These are phyloP conservation scores for Drosophila cardini DNA, from an alignment of 1,140 invertebrate genomes.

Conservation along the genomic window DNA sequence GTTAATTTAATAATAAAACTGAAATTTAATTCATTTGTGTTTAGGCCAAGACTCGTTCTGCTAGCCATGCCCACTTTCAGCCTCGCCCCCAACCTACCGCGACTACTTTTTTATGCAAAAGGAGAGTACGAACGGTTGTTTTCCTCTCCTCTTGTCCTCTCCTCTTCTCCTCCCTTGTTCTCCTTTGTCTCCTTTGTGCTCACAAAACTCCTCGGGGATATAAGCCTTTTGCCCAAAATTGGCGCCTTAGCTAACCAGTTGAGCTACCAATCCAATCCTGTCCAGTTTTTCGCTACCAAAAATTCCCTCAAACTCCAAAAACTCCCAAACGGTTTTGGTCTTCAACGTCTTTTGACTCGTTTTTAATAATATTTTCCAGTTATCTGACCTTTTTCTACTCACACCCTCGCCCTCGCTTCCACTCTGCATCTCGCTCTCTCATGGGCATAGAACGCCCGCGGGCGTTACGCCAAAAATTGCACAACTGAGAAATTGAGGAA, in stretches of 20 bases:
- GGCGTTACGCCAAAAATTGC: conserved; percentile 42
- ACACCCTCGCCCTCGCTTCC: background rate
- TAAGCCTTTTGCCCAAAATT: conserved; percentile 45
- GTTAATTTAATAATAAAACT: conserved; percentile 84
- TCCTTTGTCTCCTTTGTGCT: conserved; percentile 2
- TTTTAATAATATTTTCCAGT: conserved; percentile 83
- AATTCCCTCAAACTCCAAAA: background rate
- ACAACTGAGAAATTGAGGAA: background rate
- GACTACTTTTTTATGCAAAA: conserved; percentile 35
- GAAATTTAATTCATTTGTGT: conserved; percentile 84
- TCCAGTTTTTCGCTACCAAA: background rate
- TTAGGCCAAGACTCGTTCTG: conserved; percentile 64
- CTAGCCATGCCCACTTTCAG: background rate
- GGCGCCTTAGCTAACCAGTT: conserved; percentile 35
- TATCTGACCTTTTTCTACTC: conserved; percentile 80
- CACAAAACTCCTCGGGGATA: conserved; percentile 72
- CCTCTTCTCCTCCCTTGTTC: background rate
- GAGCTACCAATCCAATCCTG: background rate
- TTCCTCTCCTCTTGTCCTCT: too few species aligned
- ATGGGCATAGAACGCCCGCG: conserved; percentile 32
- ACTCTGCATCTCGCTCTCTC: background rate
- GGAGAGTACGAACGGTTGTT: background rate
- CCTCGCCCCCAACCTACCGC: conserved; percentile 8
- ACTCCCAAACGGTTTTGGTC: background rate
- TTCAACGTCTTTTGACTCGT: conserved; percentile 65